Evolutionary conservation across 2,113 vertebrate genomes (phyloP), one percentile per base, ranked within the genome.

Genomic region (Castor canadensis): DNA sequence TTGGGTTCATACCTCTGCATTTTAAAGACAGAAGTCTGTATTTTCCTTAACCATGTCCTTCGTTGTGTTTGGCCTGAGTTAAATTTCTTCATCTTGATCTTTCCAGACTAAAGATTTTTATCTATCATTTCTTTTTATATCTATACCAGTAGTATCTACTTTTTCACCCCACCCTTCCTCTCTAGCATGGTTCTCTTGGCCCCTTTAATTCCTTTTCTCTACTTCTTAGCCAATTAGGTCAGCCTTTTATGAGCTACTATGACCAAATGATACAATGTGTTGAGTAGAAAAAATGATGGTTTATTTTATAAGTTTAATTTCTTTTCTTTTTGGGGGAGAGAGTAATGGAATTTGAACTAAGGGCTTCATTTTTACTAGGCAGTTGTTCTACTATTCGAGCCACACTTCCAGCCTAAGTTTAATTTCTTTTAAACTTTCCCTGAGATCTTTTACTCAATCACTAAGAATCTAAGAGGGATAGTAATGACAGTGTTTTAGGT

Each of bases 401-500:
- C n/a, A n/a, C n/a, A n/a, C n/a, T n/a, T n/a, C n/a, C n/a, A n/a
- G n/a, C n/a, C n/a, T 69, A 13, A 43, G 38, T 83, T 94, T 89
- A 43, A 60, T 91, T 56, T 85, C 87, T 81, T 93, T 89, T 87
- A 17, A 43, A 85, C 54, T 47, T 92, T 71, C 15, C 89, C 49
- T 6, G 49, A 88, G 71, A 56, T 45, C 45, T 80, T 93, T 87
- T 43, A 24, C 87, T 89, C 77, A n/a, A 66, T 87, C 49, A 79
- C 38, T n/a, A 47, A 64, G 49, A 88, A n/a, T 80, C 73, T 43
- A 11, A 89, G 56, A 84, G 35, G 60, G 24, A 62, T 49, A 47
- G 32, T 95, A 76, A 93, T 71, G 87, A 56, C 64, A 26, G 43
- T 82, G 10, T 92, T 96, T 90, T 45, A 82, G 73, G 85, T 71